A percentile compares a stretch with the other conserved stretches of the same genome.
phyloP scores from a whole-genome alignment of 2,888 invertebrate species.

The Apoderus coryli region DNA sequence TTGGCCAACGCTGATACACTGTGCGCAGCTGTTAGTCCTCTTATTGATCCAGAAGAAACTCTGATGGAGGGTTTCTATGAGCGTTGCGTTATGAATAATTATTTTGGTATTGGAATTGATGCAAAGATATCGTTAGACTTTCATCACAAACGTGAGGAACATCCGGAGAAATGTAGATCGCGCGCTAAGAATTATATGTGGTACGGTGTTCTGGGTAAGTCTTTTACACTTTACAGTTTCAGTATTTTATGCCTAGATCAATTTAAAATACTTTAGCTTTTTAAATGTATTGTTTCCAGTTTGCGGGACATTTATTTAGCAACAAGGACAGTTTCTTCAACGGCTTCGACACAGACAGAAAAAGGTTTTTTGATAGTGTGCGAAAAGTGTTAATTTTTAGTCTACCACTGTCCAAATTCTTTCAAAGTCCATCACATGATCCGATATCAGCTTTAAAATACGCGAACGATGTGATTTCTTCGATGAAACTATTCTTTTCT shows the following conservation, averaged over 20 bases:
- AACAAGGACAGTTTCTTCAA: too few relatives aligned
- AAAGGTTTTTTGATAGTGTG: too few relatives aligned
- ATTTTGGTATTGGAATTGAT: conserved; percentile 96
- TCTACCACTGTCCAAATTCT: too few relatives aligned
- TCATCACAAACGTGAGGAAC: conserved; percentile 91
- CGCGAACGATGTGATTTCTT: too few relatives aligned
- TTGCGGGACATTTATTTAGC: neutral
- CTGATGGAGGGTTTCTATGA: conserved; percentile 81
- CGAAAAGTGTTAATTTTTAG: too few relatives aligned
- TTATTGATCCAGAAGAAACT: conserved; percentile 86
- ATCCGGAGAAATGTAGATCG: conserved; percentile 90
- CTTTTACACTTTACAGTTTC: too few relatives aligned
- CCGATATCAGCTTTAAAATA: too few relatives aligned
- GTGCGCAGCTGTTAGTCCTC: conserved; percentile 89
- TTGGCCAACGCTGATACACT: conserved; percentile 92
- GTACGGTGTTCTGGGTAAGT: conserved; percentile 71
- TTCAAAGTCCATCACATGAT: too few relatives aligned
- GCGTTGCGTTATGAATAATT: conserved; percentile 96
- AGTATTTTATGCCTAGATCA: too few relatives aligned
- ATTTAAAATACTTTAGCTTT: neutral
- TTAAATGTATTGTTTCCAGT: neutral
- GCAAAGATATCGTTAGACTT: conserved; percentile 95
- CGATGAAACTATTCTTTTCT: too few relatives aligned
- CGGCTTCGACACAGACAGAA: too few relatives aligned
- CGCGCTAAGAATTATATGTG: conserved; percentile 94